Conservation (phyloP, 2,888 invertebrate genomes). For the Tetrapedia diversipes region DNA sequence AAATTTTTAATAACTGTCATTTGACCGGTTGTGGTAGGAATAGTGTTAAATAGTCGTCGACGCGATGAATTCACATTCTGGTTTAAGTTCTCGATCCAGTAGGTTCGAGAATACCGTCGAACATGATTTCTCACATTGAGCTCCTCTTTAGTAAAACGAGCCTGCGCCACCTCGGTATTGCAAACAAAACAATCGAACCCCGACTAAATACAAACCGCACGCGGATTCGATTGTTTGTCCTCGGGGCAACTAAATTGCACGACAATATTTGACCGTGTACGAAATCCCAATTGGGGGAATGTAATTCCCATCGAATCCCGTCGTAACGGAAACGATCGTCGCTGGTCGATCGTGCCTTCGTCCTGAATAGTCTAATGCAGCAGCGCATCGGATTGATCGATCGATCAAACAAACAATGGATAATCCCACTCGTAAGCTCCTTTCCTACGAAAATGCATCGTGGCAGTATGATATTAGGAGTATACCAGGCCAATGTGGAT, state of each 20-base stretch:
- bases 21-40: too few species aligned
- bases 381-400: constrained; percentile 36
- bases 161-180: background rate
- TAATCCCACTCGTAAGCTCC: constrained; percentile 12
- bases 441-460: constrained; percentile 5
- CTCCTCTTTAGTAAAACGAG: background rate
- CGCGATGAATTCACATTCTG: too few species aligned
- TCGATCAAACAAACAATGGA: constrained; percentile 23
- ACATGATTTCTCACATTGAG: background rate
- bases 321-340: background rate
- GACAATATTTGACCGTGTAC: constrained; percentile 1
- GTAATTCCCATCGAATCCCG: constrained; percentile 11
- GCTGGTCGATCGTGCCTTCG: background rate
- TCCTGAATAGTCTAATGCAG: background rate
- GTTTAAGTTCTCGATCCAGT: too few species aligned
- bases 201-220: background rate
- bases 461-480: background rate
- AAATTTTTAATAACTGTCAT: too few species aligned
- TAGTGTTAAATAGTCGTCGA: too few species aligned
- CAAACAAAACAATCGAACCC: constrained; percentile 3
- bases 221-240: background rate
- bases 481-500: background rate
- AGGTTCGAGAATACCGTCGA: too few species aligned
- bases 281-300: constrained; percentile 2
- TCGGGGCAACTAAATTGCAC: background rate